These are phyloP conservation scores for Autographa gamma DNA, from an alignment of 2,888 invertebrate genomes.

Conservation along the genomic window DNA sequence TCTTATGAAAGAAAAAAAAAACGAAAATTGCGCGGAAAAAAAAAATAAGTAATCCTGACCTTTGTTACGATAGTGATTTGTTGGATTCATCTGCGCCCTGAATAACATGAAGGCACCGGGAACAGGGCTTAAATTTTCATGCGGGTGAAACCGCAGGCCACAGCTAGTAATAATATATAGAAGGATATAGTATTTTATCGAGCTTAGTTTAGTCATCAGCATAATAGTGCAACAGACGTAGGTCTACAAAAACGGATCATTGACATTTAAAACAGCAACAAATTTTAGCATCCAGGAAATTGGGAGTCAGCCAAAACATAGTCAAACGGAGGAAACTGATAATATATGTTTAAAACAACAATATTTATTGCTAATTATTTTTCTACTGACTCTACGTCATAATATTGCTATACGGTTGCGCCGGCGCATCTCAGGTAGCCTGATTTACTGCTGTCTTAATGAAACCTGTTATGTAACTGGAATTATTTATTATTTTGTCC, in stretches of 20 bases:
- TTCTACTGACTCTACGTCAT: conserved; percentile 70
- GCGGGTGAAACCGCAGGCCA: too few species aligned
- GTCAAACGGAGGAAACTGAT: neutral
- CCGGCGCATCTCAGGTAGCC: conserved; percentile 82
- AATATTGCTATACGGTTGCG: conserved; percentile 72
- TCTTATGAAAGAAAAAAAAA: too few species aligned
- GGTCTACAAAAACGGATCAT: neutral
- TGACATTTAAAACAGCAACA: neutral
- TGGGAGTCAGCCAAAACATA: neutral
- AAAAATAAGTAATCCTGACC: too few species aligned
- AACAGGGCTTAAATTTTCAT: too few species aligned
- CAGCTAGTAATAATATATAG: too few species aligned
- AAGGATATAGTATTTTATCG: too few species aligned
- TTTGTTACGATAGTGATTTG: too few species aligned
- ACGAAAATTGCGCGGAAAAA: too few species aligned
- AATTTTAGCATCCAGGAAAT: neutral
- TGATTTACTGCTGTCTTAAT: conserved; percentile 87
- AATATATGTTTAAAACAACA: neutral
- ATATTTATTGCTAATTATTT: conserved; percentile 26
- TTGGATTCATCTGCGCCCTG: too few species aligned
- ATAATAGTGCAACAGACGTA: too few species aligned
- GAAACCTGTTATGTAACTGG: conserved; percentile 88
- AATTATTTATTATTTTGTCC: conserved; percentile 88
- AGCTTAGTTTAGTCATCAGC: too few species aligned
- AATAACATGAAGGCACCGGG: too few species aligned